Percentiles rank a stretch among this genome's conserved stretches.
These are phyloP conservation scores for Onychorhynchus coronatus DNA, from an alignment of 2,113 vertebrate species.

Conservation along the genomic window DNA sequence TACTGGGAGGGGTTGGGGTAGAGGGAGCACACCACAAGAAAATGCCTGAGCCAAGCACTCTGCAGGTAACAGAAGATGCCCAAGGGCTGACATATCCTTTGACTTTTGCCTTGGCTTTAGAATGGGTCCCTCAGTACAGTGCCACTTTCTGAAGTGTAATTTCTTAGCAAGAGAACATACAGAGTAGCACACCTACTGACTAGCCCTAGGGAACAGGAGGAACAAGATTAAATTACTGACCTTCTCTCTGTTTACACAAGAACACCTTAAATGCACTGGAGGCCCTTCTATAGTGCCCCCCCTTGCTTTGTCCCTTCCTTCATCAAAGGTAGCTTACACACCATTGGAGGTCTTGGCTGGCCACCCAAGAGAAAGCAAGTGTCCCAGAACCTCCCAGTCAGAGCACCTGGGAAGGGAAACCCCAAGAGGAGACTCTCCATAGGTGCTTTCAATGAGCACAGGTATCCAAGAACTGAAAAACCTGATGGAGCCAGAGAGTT, in stretches of 20 bases:
- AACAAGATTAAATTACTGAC: neutral
- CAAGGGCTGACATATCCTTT: neutral
- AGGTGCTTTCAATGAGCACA: neutral
- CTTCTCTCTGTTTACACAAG: neutral
- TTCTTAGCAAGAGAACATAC: fast-evolving
- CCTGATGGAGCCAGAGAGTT: neutral
- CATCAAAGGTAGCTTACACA: neutral
- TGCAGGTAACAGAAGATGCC: neutral
- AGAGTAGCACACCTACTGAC: neutral
- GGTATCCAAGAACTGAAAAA: neutral
- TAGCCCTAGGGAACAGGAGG: neutral
- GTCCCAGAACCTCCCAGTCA: neutral
- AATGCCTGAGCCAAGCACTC: neutral
- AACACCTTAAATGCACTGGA: neutral
- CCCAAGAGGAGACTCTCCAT: fast-evolving
- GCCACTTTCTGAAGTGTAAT: neutral
- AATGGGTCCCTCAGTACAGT: neutral
- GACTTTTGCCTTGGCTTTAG: neutral
- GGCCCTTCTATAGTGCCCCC: neutral
- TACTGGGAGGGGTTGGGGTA: neutral
- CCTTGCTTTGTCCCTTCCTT: neutral
- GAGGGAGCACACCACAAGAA: neutral
- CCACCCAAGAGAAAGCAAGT: neutral
- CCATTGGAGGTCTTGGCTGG: neutral
- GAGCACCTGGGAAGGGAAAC: neutral